Evolutionary conservation across 2,797 vertebrate species (phyloP), one percentile per base, ranked within the genome.

Genomic region (Lerista edwardsae): DNA sequence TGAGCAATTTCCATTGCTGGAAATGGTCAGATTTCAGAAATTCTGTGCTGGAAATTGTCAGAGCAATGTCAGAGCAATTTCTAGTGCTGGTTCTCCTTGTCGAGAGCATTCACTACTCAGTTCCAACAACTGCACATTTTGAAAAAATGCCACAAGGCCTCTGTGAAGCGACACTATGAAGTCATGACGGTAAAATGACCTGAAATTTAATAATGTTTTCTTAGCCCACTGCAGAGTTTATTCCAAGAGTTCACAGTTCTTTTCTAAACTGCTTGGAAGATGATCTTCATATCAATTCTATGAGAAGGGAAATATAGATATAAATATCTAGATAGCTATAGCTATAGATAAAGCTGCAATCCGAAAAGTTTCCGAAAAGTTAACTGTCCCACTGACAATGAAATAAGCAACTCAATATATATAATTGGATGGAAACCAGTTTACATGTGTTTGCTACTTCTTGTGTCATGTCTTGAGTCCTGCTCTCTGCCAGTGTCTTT

Each of bases 401-500:
- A 39, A 64, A 44, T 36, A 64, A 47, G 6, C 23, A 74, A 47
- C n/a, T 64, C 19, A 65, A 17, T 17, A 21, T 44, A 1, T 71
- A 75, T 64, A 29, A 34, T 21, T 77, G 47, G 41, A 72, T 36
- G 61, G 75, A 62, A 36, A 75, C 36, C 11, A 83, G 83, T 47
- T 89, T 76, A 71, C 55, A 64, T 39, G 47, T 27, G 85, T 64
- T 23, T 55, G 25, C 69, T 27, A 34, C 14, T 3, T 44, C 71
- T 31, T 82, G 23, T 1, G 23, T 27, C 27, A 74, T 67, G 41
- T 39, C 10, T 51, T 27, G 39, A 9, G 39, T 15, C 15, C 15
- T 55, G 62, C 29, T 0, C 12, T 77, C 74, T 81, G 77, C 90
- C 82, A 84, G 34, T 2, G 0, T 31, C 29, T 77, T 84, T 87